Percentiles rank a stretch among this genome's conserved stretches.
Conservation (phyloP, 2,888 invertebrate genomes). For the Linhomoeus sp. region DNA sequence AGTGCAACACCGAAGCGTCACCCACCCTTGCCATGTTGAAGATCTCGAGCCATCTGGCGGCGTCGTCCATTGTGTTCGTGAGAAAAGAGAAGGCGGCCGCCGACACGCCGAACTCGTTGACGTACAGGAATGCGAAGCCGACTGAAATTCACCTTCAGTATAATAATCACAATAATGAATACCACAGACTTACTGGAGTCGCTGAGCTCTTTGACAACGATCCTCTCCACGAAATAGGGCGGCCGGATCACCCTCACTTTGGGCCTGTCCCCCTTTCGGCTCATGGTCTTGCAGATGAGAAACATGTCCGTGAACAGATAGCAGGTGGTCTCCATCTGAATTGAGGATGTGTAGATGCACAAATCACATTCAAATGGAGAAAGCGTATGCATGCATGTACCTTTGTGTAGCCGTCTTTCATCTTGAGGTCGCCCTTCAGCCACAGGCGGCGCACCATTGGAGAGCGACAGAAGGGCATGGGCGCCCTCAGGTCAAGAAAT, state of each 20-base stretch:
- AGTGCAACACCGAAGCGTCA: too few relatives aligned
- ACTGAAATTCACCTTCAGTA: constrained; percentile 14
- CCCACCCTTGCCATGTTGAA: constrained; percentile 16
- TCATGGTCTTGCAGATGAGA: constrained; percentile 58
- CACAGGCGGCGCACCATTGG: constrained; percentile 50
- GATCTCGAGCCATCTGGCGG: constrained; percentile 30
- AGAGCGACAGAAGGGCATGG: constrained; percentile 60
- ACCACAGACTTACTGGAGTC: too few relatives aligned
- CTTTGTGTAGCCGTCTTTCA: constrained; percentile 45
- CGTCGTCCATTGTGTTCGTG: constrained; percentile 23
- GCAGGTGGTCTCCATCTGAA: constrained; percentile 64
- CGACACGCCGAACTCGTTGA: constrained; percentile 62
- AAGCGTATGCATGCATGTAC: background rate
- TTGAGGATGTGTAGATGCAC: background rate
- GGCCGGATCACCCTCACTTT: constrained; percentile 36
- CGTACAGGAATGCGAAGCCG: constrained; percentile 51
- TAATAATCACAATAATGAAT: constrained; percentile 30
- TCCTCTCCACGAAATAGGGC: constrained; percentile 54
- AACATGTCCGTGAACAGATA: constrained; percentile 78
- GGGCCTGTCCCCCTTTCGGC: constrained; percentile 37
- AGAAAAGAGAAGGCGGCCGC: constrained; percentile 54
- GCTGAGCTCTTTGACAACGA: constrained; percentile 44
- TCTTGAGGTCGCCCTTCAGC: constrained; percentile 63
- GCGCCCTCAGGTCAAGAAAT: constrained; percentile 44
- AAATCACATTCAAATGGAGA: background rate